Conservation (phyloP, 2,113 vertebrate genomes). For the Thymallus thymallus region DNA sequence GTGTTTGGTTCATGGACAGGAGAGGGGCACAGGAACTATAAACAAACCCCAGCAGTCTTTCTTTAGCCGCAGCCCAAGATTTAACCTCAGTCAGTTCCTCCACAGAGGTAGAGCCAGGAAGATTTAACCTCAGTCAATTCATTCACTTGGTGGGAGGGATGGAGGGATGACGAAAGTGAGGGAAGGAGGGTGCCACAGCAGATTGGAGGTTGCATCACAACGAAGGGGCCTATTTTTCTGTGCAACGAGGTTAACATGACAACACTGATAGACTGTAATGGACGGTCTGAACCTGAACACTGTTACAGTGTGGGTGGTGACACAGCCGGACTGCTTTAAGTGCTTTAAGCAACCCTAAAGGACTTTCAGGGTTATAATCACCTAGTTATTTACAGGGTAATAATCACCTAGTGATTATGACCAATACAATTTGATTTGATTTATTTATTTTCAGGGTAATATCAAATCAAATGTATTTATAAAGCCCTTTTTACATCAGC, state of each 20-base stretch:
- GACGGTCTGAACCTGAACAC: slow-evolving; percentile 30
- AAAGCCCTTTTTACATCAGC: too few relatives aligned
- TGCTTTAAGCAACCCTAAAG: slow-evolving; percentile 36
- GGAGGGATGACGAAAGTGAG: slow-evolving; percentile 33
- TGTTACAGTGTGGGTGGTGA: background rate
- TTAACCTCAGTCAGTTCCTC: slow-evolving; percentile 30
- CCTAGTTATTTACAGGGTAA: too few relatives aligned
- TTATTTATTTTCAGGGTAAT: background rate
- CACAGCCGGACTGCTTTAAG: slow-evolving; percentile 11
- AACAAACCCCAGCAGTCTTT: slow-evolving; percentile 47
- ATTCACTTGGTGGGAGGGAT: background rate
- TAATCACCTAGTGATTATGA: too few relatives aligned
- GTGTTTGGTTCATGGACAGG: slow-evolving; percentile 52
- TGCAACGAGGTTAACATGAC: slow-evolving; percentile 45
- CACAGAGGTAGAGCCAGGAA: slow-evolving; percentile 5
- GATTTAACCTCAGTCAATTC: slow-evolving; percentile 33
- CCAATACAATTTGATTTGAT: too few relatives aligned
- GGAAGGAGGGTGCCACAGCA: background rate
- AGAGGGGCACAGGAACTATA: slow-evolving; percentile 48
- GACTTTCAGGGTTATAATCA: too few relatives aligned
- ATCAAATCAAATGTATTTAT: too few relatives aligned
- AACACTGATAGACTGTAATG: slow-evolving; percentile 24
- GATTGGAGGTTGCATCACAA: background rate
- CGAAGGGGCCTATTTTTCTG: slow-evolving; percentile 1
- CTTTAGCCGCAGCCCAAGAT: slow-evolving; percentile 36